Conservation (phyloP, 2,113 vertebrate species). For the Suricata suricatta region DNA sequence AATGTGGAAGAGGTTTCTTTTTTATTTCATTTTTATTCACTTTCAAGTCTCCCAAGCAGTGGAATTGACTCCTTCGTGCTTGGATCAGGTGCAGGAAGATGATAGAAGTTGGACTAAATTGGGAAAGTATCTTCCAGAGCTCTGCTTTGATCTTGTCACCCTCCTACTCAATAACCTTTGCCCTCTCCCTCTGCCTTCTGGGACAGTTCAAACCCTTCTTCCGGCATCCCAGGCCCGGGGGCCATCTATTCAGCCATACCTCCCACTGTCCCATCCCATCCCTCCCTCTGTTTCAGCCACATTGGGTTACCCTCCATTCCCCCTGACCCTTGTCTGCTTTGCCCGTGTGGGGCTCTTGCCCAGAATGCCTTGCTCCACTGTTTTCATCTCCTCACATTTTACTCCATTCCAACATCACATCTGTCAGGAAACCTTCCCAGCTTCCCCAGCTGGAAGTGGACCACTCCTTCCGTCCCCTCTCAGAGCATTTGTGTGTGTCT, state of each 20-base stretch:
- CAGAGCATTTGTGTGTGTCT: not conserved
- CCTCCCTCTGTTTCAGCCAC: not conserved
- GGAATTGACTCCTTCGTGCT: not conserved
- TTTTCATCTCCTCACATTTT: not conserved
- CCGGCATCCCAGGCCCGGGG: not conserved
- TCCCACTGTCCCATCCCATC: accelerated
- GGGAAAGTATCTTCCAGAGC: not conserved
- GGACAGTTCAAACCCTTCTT: not conserved
- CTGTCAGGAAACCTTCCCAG: not conserved
- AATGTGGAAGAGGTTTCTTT: not conserved
- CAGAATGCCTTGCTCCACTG: not conserved
- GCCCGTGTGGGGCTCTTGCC: not conserved
- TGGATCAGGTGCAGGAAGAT: not conserved
- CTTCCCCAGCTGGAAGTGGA: not conserved
- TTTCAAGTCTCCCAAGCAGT: not conserved
- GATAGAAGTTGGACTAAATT: not conserved
- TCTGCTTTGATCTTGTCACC: not conserved
- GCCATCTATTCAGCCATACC: accelerated
- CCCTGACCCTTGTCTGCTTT: not conserved
- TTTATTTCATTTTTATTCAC: not conserved
- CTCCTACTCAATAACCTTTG: not conserved
- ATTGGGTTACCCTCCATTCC: accelerated
- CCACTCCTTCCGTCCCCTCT: not conserved
- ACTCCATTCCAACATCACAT: not conserved
- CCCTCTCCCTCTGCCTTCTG: too few relatives aligned